Conservation (phyloP, 2,797 vertebrate genomes). For the Paguma larvata region DNA sequence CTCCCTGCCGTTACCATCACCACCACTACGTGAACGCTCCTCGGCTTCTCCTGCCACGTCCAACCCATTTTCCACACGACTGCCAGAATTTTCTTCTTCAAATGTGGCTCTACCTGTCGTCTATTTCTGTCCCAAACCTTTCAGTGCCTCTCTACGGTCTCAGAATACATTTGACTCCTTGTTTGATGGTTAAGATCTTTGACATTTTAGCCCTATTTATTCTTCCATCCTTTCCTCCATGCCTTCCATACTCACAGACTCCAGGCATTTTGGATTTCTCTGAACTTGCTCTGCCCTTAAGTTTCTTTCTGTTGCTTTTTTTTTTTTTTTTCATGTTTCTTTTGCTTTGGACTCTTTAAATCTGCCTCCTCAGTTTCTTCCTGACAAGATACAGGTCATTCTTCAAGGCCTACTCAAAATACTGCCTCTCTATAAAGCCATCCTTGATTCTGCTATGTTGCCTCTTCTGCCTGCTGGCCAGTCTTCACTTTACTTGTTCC, state of each 20-base stretch:
- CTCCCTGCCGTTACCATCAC: background rate
- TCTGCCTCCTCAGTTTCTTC: background rate
- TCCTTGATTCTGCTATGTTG: background rate
- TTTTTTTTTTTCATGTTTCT: background rate
- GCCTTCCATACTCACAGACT: background rate
- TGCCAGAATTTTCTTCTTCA: background rate
- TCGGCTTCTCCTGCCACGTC: background rate
- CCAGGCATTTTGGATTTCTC: background rate
- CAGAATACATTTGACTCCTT: background rate
- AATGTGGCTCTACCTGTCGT: background rate
- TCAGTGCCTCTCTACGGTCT: background rate
- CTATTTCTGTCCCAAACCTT: slow-evolving; percentile 17
- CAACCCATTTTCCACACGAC: background rate
- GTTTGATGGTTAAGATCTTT: background rate
- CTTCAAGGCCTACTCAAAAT: background rate
- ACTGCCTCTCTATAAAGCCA: background rate
- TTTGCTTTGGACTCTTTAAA: background rate
- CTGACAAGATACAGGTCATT: background rate
- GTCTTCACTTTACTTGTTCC: background rate
- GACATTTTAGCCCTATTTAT: background rate
- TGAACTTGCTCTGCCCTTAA: background rate
- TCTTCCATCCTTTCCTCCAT: background rate
- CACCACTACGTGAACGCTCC: background rate
- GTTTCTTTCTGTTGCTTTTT: background rate
- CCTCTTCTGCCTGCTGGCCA: background rate